Conservation (phyloP, 2,888 invertebrate genomes). For the Leptopilina myrica region DNA sequence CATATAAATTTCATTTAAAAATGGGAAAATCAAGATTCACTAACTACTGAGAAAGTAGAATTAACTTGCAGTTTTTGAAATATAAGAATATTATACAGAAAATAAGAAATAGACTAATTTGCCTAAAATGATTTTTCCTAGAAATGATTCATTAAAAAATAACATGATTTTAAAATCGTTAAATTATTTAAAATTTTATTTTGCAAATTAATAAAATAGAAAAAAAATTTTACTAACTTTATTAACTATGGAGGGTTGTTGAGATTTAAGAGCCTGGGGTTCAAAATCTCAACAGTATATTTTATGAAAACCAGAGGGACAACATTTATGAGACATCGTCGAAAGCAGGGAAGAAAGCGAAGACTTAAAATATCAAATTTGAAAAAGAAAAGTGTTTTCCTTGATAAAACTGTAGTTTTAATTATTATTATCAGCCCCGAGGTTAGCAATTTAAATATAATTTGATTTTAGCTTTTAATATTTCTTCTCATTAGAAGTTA, state of each 20-base stretch:
- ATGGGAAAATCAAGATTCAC: no score
- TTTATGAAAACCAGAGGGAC: conserved; percentile 26
- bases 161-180: no score
- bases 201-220: not conserved
- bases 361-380: conserved; percentile 5
- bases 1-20: no score
- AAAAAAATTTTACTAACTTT: not conserved
- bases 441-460: conserved; percentile 31
- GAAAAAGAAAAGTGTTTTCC: conserved; percentile 26
- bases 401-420: conserved; percentile 17
- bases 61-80: no score
- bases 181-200: not conserved
- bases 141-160: no score
- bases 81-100: no score
- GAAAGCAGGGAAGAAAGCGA: not conserved
- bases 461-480: conserved; percentile 11
- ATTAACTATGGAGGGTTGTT: conserved; percentile 15
- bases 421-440: conserved; percentile 8
- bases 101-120: no score
- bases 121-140: no score
- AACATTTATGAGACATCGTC: not conserved
- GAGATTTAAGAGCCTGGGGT: not conserved
- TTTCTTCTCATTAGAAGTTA: not conserved
- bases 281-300: not conserved
- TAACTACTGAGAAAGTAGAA: no score